phyloP scores from a whole-genome alignment of 2,113 vertebrate genomes.

The Paralichthys olivaceus region DNA sequence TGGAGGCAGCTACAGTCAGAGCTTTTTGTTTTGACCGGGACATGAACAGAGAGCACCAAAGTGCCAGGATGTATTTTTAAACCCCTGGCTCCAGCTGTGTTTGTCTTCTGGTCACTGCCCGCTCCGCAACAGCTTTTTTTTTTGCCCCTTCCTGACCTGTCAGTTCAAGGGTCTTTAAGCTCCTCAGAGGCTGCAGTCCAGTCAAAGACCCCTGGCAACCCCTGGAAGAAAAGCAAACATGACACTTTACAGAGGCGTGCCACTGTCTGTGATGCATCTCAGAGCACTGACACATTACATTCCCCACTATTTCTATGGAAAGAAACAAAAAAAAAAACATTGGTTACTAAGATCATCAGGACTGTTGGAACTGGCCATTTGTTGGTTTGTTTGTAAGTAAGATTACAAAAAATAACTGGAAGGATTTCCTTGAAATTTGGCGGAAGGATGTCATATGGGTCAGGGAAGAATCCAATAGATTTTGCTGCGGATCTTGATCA shows the following conservation, averaged over 20 bases:
- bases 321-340: background rate
- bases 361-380: too few species aligned
- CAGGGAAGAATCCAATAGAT: too few species aligned
- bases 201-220: conserved; percentile 62
- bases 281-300: background rate
- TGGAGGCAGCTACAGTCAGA: background rate
- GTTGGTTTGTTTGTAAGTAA: too few species aligned
- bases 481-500: too few species aligned
- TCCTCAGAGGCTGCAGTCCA: conserved; percentile 50
- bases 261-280: conserved; percentile 5
- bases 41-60: conserved; percentile 16
- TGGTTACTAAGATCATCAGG: too few species aligned
- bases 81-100: conserved; percentile 57
- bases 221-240: conserved; percentile 53
- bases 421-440: too few species aligned
- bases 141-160: conserved; percentile 31
- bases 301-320: background rate
- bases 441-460: too few species aligned
- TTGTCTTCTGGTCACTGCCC: conserved; percentile 34
- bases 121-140: conserved; percentile 25
- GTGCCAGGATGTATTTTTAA: conserved; percentile 66
- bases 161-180: conserved; percentile 49
- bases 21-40: conserved; percentile 51
- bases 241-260: conserved; percentile 10
- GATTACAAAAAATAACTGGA: too few species aligned